Evolutionary conservation across 37 sponge, comb jelly and placozoan species (phyloP).

Genomic region (Geodia barretti): DNA sequence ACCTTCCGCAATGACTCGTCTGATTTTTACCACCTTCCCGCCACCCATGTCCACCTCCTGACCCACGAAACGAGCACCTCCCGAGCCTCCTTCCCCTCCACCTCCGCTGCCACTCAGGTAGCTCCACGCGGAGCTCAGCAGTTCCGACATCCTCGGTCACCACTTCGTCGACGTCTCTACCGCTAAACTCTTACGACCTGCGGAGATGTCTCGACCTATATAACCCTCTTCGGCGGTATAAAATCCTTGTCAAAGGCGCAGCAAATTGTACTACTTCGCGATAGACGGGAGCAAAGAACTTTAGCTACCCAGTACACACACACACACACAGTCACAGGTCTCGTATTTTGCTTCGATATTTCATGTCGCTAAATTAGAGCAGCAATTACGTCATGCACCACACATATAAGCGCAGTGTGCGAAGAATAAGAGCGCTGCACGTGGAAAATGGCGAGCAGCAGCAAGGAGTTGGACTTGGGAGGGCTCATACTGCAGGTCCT

Average conservation of each 20-base stretch:
- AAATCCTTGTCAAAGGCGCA: too few species aligned
- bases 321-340: too few species aligned
- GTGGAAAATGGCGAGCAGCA: constrained; percentile 1
- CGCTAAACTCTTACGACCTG: too few species aligned
- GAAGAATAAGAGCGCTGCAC: neutral
- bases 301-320: too few species aligned
- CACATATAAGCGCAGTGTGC: neutral
- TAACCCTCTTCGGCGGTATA: too few species aligned
- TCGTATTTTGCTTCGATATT: too few species aligned
- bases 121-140: constrained; percentile 56
- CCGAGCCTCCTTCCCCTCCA: constrained; percentile 12
- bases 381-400: too few species aligned
- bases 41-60: constrained; percentile 59
- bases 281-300: too few species aligned
- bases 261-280: too few species aligned
- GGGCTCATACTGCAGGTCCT: constrained; percentile 43
- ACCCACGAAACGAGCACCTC: constrained; percentile 55
- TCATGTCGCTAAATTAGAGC: too few species aligned
- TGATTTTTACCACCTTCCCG: constrained; percentile 50
- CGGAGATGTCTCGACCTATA: too few species aligned
- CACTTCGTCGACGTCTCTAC: too few species aligned
- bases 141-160: constrained; percentile 45
- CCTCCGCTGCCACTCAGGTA: constrained; percentile 62
- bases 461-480: constrained; percentile 15
- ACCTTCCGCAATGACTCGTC: constrained; percentile 83